phyloP scores from a whole-genome alignment of 2,888 invertebrate species.

The Aporophyla lueneburgensis region DNA sequence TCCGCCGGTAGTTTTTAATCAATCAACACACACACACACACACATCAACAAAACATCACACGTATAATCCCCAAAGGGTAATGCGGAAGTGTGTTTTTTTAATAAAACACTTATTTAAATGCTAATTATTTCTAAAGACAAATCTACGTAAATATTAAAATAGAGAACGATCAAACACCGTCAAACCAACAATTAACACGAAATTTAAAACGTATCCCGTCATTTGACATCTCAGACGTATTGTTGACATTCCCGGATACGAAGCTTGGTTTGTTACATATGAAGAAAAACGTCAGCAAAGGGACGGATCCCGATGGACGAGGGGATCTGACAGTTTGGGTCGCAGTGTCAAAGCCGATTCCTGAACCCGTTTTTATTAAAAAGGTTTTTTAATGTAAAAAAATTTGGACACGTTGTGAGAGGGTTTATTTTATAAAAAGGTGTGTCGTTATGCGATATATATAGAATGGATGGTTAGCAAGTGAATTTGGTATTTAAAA shows the following conservation, averaged over 20 bases:
- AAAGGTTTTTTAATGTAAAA: conserved; percentile 40
- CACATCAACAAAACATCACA: neutral
- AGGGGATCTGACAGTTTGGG: conserved; percentile 71
- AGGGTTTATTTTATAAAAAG: conserved; percentile 10
- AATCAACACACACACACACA: neutral
- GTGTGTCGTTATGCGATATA: neutral
- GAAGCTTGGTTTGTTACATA: conserved; percentile 60
- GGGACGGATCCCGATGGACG: conserved; percentile 65
- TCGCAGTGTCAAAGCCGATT: conserved; percentile 68
- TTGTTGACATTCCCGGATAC: conserved; percentile 58
- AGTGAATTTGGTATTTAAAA: neutral
- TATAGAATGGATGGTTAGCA: neutral
- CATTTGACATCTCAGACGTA: conserved; percentile 59
- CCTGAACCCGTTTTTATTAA: conserved; percentile 50
- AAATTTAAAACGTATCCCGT: conserved; percentile 35
- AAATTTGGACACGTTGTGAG: neutral
- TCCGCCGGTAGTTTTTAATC: neutral
- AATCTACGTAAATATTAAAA: neutral
- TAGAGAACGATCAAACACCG: neutral
- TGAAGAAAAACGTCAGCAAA: conserved; percentile 66
- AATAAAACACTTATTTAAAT: neutral
- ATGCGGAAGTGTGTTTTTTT: neutral
- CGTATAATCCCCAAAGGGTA: neutral
- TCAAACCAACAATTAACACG: neutral
- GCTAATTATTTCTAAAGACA: too few relatives aligned